Percentiles rank a stretch among this genome's conserved stretches.
phyloP scores from a whole-genome alignment of 2,888 invertebrate genomes.

The Tillus elongatus region DNA sequence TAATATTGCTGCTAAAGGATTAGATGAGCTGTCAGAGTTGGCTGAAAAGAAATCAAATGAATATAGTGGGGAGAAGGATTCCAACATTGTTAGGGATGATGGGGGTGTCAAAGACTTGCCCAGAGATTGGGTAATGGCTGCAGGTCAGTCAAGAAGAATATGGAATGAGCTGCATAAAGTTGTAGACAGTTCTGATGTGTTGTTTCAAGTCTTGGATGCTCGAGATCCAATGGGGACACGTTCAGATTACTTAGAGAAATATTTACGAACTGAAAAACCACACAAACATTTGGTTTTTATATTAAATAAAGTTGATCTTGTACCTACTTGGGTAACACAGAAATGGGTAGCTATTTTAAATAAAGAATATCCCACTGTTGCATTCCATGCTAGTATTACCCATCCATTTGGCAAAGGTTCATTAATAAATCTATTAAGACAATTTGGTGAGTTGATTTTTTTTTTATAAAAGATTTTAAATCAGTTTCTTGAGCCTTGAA shows the following conservation, averaged over 20 bases:
- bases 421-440: constrained; percentile 88
- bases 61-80: constrained; percentile 76
- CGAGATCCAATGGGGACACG: constrained; percentile 96
- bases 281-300: constrained; percentile 97
- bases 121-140: constrained; percentile 89
- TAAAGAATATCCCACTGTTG: constrained; percentile 92
- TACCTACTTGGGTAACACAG: constrained; percentile 97
- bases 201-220: constrained; percentile 93
- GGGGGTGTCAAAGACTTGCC: constrained; percentile 70
- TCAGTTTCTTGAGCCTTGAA: constrained; percentile 4
- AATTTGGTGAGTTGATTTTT: constrained; percentile 56
- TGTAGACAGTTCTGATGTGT: constrained; percentile 95
- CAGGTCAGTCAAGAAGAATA: constrained; percentile 92
- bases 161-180: constrained; percentile 99
- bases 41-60: constrained; percentile 63
- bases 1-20: constrained; percentile 63
- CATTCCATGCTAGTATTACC: constrained; percentile 96
- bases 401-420: constrained; percentile 99
- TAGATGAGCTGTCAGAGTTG: constrained; percentile 66
- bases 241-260: constrained; percentile 85
- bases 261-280: constrained; percentile 85
- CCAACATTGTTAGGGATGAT: constrained; percentile 73
- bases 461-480: no score
- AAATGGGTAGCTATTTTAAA: constrained; percentile 94
- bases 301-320: constrained; percentile 91